Conservation (phyloP, 1,140 invertebrate genomes). For the Anadara kagoshimensis region DNA sequence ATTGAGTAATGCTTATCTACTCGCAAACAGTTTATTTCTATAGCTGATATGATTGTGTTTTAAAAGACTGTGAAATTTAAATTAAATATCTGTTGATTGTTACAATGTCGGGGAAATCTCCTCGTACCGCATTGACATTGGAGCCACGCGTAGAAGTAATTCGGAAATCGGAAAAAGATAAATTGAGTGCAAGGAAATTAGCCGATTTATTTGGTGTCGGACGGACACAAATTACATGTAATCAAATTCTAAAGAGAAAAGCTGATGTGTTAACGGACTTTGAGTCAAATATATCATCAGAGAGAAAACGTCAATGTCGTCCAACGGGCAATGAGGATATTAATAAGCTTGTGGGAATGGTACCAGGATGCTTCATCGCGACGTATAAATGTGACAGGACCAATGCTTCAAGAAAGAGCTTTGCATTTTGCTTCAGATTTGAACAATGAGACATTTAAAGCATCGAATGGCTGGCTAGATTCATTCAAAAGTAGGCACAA, state of each 20-base stretch:
- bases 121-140: no score
- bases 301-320: conserved; percentile 7
- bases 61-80: no score
- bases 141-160: no score
- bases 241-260: conserved; percentile 31
- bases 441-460: conserved; percentile 45
- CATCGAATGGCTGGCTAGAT: conserved; percentile 53
- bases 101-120: no score
- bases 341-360: conserved; percentile 26
- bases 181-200: conserved; percentile 18
- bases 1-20: no score
- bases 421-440: conserved; percentile 34
- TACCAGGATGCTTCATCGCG: conserved; percentile 18
- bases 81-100: no score
- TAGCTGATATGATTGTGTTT: no score
- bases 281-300: no score
- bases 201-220: conserved; percentile 30
- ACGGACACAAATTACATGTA: conserved; percentile 34
- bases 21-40: no score
- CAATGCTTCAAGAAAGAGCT: conserved; percentile 30
- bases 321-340: conserved; percentile 35
- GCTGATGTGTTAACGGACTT: conserved; percentile 13
- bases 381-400: conserved; percentile 28
- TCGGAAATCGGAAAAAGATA: no score
- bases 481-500: conserved; percentile 31